These are phyloP conservation scores for Osmerus eperlanus DNA, from an alignment of 2,113 vertebrate species.

Conservation along the genomic window DNA sequence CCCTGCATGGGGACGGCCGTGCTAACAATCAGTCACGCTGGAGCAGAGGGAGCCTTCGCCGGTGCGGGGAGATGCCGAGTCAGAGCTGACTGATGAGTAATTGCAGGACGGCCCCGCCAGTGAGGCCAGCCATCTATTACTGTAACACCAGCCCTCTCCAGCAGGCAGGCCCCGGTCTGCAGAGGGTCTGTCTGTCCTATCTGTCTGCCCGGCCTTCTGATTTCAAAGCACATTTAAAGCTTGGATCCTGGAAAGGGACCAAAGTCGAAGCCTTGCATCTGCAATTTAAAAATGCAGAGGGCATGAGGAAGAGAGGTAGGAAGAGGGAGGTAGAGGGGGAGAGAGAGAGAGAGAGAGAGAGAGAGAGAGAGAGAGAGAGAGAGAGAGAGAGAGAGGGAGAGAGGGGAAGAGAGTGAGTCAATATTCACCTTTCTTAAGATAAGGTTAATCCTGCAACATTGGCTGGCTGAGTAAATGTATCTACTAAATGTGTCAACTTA, in stretches of 20 bases:
- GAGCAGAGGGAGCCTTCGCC: constrained; percentile 35
- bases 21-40: constrained; percentile 49
- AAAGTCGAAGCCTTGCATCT: constrained; percentile 13
- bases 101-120: constrained; percentile 41
- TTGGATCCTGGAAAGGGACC: constrained; percentile 13
- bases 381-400: background rate
- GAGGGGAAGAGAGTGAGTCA: constrained; percentile 3
- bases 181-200: background rate
- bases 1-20: constrained; percentile 38
- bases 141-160: constrained; percentile 35
- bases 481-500: constrained; percentile 23
- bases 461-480: constrained; percentile 28
- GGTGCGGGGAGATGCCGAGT: constrained; percentile 38
- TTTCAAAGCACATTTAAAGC: constrained; percentile 42
- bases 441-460: constrained; percentile 26
- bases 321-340: background rate
- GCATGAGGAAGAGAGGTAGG: constrained; percentile 1
- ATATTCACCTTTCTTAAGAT: constrained; percentile 24
- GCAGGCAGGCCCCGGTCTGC: constrained; percentile 19
- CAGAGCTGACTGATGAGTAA: constrained; percentile 55
- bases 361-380: background rate
- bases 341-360: background rate
- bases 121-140: constrained; percentile 47
- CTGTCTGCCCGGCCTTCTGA: constrained; percentile 9
- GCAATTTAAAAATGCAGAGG: constrained; percentile 16